Conservation (phyloP, 2,113 vertebrate genomes). For the Lontra canadensis region DNA sequence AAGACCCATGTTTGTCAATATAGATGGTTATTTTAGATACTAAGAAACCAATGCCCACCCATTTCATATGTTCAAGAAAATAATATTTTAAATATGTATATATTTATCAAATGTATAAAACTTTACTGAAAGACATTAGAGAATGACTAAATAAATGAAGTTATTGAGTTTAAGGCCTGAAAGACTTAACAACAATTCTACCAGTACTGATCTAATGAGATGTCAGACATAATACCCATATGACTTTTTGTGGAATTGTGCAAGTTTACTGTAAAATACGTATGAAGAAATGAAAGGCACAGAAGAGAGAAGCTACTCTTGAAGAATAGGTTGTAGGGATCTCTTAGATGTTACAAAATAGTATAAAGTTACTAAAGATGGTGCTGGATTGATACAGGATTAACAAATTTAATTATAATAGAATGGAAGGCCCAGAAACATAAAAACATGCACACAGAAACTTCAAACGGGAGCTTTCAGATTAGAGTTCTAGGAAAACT, state of each 20-base stretch:
- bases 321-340: neutral
- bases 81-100: neutral
- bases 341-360: neutral
- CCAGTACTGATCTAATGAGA: neutral
- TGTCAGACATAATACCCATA: neutral
- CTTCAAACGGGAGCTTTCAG: neutral
- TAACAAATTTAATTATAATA: neutral
- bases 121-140: neutral
- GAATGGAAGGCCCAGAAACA: neutral
- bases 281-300: neutral
- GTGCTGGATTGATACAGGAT: neutral
- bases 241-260: neutral
- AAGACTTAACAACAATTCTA: neutral
- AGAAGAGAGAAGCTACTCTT: neutral
- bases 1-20: neutral
- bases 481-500: neutral
- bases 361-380: neutral
- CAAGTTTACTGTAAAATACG: neutral
- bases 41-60: slow-evolving; percentile 27
- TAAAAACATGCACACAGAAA: neutral
- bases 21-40: neutral
- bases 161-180: neutral
- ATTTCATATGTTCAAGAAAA: neutral
- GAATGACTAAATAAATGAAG: neutral
- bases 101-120: neutral